Evolutionary conservation across 1,140 invertebrate species (phyloP).

Genomic region (Eufriesea mexicana): DNA sequence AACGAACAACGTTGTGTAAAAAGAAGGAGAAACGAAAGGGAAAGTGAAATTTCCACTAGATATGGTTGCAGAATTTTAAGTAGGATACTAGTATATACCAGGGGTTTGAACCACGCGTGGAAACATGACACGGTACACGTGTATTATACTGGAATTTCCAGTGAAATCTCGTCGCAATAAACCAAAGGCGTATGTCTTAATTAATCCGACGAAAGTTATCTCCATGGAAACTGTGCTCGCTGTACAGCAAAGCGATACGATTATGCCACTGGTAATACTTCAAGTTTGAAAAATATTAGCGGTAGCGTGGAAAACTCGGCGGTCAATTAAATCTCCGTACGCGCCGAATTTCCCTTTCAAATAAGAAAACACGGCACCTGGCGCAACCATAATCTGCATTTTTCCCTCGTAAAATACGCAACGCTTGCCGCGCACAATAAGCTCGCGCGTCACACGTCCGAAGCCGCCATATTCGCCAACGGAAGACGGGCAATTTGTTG

Average conservation of each 20-base stretch:
- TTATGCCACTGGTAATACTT: background rate
- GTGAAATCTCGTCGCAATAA: background rate
- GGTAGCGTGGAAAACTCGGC: background rate
- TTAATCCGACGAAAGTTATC: background rate
- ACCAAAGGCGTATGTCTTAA: background rate
- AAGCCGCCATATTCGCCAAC: background rate
- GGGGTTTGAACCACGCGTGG: background rate
- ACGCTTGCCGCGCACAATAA: background rate
- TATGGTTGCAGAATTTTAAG: background rate
- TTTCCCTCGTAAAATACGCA: slow-evolving; percentile 12
- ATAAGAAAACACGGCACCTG: background rate
- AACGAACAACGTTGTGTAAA: too few species aligned
- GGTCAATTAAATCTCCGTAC: background rate
- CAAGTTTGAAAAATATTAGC: background rate
- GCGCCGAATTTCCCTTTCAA: background rate
- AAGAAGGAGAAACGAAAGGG: background rate
- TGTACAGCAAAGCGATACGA: background rate
- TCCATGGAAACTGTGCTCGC: background rate
- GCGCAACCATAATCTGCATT: background rate
- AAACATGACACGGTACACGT: background rate
- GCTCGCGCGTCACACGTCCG: background rate
- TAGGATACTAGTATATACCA: too few species aligned
- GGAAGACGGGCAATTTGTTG: background rate
- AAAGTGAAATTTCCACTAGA: background rate
- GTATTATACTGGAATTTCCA: too few species aligned